Conservation (phyloP, 1,140 invertebrate species). For the Paraescarpia echinospica region DNA sequence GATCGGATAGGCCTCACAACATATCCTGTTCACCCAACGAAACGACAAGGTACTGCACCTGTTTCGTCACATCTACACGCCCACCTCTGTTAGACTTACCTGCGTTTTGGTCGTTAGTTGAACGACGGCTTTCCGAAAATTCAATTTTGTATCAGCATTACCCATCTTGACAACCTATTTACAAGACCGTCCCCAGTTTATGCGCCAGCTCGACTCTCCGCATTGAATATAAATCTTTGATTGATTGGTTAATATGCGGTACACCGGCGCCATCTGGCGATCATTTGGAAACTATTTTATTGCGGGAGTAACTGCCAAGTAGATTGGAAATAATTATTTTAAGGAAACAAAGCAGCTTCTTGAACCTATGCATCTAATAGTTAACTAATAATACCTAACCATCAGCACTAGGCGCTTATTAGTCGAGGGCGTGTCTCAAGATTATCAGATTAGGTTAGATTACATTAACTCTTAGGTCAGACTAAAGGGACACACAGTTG, state of each 20-base stretch:
- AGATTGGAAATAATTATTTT: too few species aligned
- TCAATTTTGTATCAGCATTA: conserved; percentile 94
- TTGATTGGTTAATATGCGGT: background rate
- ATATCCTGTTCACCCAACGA: background rate
- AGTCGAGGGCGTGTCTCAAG: too few species aligned
- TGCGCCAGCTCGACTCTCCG: background rate
- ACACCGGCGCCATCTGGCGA: background rate
- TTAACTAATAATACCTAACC: too few species aligned
- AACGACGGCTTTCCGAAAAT: conserved; percentile 95
- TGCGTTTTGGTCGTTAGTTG: conserved; percentile 94
- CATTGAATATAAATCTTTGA: conserved; percentile 2
- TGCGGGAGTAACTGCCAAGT: too few species aligned
- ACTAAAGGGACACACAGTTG: too few species aligned
- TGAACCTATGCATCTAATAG: too few species aligned
- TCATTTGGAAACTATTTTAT: background rate
- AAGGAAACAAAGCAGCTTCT: too few species aligned
- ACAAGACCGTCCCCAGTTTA: background rate
- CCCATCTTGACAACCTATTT: conserved; percentile 72
- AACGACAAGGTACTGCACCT: background rate
- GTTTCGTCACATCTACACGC: background rate
- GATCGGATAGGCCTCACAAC: background rate
- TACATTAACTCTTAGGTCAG: too few species aligned
- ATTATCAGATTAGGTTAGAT: too few species aligned
- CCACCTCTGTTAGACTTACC: conserved; percentile 62
- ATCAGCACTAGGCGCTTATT: too few species aligned